Evolutionary conservation across 2,113 vertebrate genomes (phyloP), one percentile per base, ranked within the genome.

Genomic region (Melanocharis versteri): DNA sequence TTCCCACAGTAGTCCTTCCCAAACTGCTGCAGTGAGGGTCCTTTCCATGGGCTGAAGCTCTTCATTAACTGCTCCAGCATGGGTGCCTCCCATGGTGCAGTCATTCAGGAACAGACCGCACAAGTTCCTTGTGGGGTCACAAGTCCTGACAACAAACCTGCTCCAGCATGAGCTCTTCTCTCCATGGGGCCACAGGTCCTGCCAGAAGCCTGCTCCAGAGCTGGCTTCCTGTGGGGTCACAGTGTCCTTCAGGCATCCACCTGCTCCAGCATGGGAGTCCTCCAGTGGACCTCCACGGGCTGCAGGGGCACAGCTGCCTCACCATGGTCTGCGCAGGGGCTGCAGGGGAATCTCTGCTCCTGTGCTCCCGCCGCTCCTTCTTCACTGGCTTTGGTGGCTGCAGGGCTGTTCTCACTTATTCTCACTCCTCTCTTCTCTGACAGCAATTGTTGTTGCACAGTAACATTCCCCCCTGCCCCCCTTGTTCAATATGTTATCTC

Each of bases 401-500:
- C 18, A 51, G 6, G 14, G 28, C 2, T 51, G 7, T 10, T 87
- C 31, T 35, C 28, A 33, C 13, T 22, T 33, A 13, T 18, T 68
- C 24, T 71, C 64, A 20, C 31, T 69, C 16, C 24, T 69, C 10
- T 51, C n/a, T 54, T 68, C 47, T 37, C 45, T 23, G 10, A 9
- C 24, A 13, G 60, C 40, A 23, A 3, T 13, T 24, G 9, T 7
- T 58, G 28, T 27, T 51, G 37, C 24, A 19, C 17, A 81, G 42
- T n/a, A 13, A 53, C 28, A 40, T 65, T 26, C 1, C 0, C 6
- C 7, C n/a, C n/a, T 65, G 21, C 1, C 0, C 6, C 13, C 7
- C 20, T 23, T 23, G 23, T 45, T n/a, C 24, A 26, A 15, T 30
- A n/a, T 31, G 2, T 72, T 42, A 31, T 22, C 6, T 3, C 14